Conservation (phyloP, 2,888 invertebrate species). For the Gastracanthus pulcherrimus region DNA sequence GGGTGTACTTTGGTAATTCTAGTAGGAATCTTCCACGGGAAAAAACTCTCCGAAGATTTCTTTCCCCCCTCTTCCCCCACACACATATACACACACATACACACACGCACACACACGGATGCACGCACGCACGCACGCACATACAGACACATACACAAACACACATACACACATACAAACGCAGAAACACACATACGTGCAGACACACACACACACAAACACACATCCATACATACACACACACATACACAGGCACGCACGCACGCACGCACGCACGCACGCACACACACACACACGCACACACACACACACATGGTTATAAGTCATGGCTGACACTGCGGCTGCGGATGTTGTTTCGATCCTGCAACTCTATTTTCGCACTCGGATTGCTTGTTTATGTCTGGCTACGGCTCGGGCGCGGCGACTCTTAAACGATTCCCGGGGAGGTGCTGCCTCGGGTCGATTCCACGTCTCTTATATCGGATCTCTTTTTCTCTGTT, state of each 20-base stretch:
- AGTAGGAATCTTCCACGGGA: neutral
- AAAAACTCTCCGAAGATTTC: slow-evolving; percentile 26
- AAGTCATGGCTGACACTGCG: neutral
- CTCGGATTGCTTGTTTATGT: slow-evolving; percentile 60
- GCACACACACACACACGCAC: no score
- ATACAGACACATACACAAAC: no score
- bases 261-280: no score
- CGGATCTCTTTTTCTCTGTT: slow-evolving; percentile 8
- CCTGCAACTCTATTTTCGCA: slow-evolving; percentile 57
- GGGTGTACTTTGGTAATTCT: slow-evolving; percentile 25
- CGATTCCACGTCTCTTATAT: slow-evolving; percentile 21
- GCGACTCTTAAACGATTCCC: slow-evolving; percentile 62
- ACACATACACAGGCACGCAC: no score
- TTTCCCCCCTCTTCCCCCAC: no score
- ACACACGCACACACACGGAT: no score
- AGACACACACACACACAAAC: no score
- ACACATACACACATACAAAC: no score
- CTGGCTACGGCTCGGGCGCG: slow-evolving; percentile 27
- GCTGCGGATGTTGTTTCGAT: neutral
- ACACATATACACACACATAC: no score
- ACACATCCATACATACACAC: no score
- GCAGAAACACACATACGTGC: no score
- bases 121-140: no score
- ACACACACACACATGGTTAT: neutral
- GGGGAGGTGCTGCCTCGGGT: neutral